Evolutionary conservation across 2,113 vertebrate species (phyloP).

Genomic region (Tiliqua scincoides): DNA sequence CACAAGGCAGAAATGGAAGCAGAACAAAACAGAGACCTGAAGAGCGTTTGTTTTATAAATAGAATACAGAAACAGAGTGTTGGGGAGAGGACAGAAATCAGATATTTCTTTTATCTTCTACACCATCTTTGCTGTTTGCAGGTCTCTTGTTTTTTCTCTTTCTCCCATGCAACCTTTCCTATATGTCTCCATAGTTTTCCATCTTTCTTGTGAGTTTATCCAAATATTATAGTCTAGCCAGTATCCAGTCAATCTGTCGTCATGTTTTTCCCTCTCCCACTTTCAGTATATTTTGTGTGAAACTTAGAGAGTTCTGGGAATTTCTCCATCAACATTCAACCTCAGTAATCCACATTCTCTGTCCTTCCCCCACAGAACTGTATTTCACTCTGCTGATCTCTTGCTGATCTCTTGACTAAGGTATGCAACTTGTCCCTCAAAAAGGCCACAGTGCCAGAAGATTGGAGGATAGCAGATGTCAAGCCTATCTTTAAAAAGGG

Average conservation of each 20-base stretch:
- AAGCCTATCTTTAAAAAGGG: too few species aligned
- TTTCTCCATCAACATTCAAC: neutral
- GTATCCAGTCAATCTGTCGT: neutral
- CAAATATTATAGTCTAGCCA: neutral
- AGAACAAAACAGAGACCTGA: neutral
- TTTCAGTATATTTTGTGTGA: too few species aligned
- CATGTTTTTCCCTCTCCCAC: too few species aligned
- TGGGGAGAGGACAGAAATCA: neutral
- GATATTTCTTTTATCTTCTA: neutral
- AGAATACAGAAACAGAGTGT: neutral
- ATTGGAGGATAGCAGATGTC: too few species aligned
- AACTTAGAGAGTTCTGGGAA: neutral
- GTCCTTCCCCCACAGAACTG: neutral
- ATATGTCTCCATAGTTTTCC: neutral
- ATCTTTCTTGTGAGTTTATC: neutral
- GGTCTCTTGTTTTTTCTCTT: neutral
- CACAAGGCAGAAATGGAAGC: slow-evolving; percentile 1
- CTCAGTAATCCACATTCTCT: neutral
- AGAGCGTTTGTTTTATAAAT: neutral
- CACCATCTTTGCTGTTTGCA: neutral
- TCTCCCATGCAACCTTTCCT: neutral
- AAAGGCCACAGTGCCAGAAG: too few species aligned
- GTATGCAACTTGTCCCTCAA: too few species aligned
- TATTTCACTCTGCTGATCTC: neutral
- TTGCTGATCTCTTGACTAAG: too few species aligned